Evolutionary conservation across 2,113 vertebrate genomes (phyloP).

Genomic region (Ammodytes dubius): DNA sequence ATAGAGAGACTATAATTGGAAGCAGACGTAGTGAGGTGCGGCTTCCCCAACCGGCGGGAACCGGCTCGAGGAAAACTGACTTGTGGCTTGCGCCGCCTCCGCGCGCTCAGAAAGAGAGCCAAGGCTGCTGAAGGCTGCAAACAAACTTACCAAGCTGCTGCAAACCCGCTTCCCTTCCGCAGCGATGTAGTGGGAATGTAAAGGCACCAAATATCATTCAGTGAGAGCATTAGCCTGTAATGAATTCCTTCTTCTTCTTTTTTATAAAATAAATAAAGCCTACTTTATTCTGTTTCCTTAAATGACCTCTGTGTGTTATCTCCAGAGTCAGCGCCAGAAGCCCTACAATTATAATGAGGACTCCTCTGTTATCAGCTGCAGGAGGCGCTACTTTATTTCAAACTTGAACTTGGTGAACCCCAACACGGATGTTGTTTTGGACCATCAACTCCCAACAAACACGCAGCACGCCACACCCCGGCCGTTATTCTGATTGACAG

Average conservation of each 20-base stretch:
- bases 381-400: not conserved
- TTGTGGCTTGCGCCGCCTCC: constrained; percentile 46
- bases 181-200: not conserved
- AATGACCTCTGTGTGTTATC: no score
- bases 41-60: constrained; percentile 75
- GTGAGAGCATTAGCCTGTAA: not conserved
- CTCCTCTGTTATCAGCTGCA: not conserved
- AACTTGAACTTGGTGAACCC: not conserved
- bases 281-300: not conserved
- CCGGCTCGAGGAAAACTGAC: constrained; percentile 69
- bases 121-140: not conserved
- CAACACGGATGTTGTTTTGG: not conserved
- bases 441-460: not conserved
- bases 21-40: constrained; percentile 43
- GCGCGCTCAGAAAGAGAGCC: not conserved
- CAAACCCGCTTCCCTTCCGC: not conserved
- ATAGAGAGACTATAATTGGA: constrained; percentile 65
- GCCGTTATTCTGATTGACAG: constrained; percentile 40
- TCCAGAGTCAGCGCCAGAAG: not conserved
- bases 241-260: not conserved
- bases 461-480: constrained; percentile 37
- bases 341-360: no score
- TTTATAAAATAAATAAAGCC: not conserved
- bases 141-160: not conserved
- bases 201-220: not conserved